A percentile compares a stretch with the other conserved stretches of the same genome.
phyloP scores from a whole-genome alignment of 1,140 invertebrate species.

The Hyposmocoma kahamanoa region DNA sequence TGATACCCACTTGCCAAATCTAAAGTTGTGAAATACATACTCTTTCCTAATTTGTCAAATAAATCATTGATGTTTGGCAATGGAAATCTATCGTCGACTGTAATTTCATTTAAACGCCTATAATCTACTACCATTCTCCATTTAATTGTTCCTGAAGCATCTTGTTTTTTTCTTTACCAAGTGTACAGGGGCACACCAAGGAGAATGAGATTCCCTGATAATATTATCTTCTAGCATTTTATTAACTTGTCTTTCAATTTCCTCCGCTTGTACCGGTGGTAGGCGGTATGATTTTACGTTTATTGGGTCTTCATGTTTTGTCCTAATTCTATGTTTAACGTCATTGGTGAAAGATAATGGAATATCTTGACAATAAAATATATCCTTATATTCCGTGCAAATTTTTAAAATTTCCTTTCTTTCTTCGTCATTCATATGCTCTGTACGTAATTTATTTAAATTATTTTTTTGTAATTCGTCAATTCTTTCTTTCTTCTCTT shows the following conservation, averaged over 20 bases:
- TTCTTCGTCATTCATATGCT: slow-evolving; percentile 11
- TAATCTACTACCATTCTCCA: slow-evolving; percentile 26
- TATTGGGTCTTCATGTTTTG: slow-evolving; percentile 3
- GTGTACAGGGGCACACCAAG: slow-evolving; percentile 7
- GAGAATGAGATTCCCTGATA: slow-evolving; percentile 6
- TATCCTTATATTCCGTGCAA: slow-evolving; percentile 4
- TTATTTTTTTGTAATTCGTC: not conserved
- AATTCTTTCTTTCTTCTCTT: not conserved
- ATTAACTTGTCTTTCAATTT: slow-evolving; percentile 7
- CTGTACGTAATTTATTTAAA: slow-evolving; percentile 6
- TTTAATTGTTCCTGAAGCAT: slow-evolving; percentile 5
- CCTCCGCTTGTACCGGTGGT: not conserved
- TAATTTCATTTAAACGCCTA: slow-evolving; percentile 37
- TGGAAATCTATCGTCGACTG: slow-evolving; percentile 60
- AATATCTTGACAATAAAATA: slow-evolving; percentile 2
- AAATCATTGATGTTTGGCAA: slow-evolving; percentile 62
- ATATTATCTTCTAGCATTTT: slow-evolving; percentile 6
- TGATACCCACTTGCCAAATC: slow-evolving; percentile 57
- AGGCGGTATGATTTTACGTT: not conserved
- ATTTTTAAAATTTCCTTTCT: slow-evolving; percentile 4
- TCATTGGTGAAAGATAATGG: slow-evolving; percentile 10
- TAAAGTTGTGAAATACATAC: slow-evolving; percentile 21
- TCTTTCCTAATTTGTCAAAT: slow-evolving; percentile 39
- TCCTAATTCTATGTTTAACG: slow-evolving; percentile 9
- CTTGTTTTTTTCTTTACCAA: slow-evolving; percentile 8